Evolutionary conservation across 2,888 invertebrate species (phyloP).

Genomic region (Proisotoma minuta): DNA sequence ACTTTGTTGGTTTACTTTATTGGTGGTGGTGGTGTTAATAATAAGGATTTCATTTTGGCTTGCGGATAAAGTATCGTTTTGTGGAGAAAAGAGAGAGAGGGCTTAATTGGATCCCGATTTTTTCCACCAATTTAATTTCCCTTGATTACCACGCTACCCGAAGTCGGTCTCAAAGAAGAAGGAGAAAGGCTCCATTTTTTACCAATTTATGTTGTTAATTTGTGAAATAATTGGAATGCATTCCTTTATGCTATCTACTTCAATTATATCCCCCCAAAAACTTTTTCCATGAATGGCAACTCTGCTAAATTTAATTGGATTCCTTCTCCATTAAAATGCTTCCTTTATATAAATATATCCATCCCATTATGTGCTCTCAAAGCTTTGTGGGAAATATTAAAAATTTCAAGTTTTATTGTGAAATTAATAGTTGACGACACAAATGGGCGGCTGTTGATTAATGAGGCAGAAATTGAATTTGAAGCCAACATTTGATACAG

Average conservation of each 20-base stretch:
- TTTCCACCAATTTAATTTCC: constrained; percentile 34
- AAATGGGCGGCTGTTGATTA: too few relatives aligned
- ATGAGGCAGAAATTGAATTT: background rate
- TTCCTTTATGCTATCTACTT: constrained; percentile 1
- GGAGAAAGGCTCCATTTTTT: constrained; percentile 2
- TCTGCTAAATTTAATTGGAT: constrained; percentile 11
- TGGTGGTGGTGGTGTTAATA: background rate
- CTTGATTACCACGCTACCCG: constrained; percentile 33
- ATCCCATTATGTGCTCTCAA: too few relatives aligned
- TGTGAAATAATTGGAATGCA: constrained; percentile 7
- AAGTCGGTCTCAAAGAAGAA: constrained; percentile 3
- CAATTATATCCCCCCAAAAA: background rate
- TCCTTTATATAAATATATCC: too few relatives aligned
- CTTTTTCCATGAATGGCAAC: background rate
- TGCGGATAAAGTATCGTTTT: background rate
- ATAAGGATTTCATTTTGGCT: background rate
- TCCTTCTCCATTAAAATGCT: background rate
- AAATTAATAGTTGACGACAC: too few relatives aligned
- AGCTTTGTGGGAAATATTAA: too few relatives aligned
- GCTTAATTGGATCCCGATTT: constrained; percentile 39
- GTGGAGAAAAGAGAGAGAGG: background rate
- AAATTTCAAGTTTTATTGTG: too few relatives aligned
- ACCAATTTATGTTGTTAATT: constrained; percentile 15
- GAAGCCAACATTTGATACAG: too few relatives aligned
- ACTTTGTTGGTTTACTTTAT: background rate